Percentiles rank a stretch among this genome's conserved stretches.
phyloP scores from a whole-genome alignment of 2,113 vertebrate genomes.

The Saguinus imperator region DNA sequence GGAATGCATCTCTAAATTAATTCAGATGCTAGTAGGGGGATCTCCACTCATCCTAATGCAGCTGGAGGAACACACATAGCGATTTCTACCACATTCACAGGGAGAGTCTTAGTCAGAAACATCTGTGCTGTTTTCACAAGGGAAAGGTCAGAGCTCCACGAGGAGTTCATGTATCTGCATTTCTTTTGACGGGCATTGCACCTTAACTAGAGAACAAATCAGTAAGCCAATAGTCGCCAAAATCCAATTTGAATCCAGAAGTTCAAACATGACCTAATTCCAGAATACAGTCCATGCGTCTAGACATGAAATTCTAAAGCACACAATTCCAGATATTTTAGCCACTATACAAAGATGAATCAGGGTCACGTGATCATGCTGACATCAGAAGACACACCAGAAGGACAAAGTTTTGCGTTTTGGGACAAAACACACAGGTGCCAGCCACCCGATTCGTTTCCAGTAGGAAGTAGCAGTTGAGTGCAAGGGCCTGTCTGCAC shows the following conservation, averaged over 20 bases:
- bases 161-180: accelerated
- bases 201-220: too few species aligned
- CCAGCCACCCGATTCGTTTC: not conserved
- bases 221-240: accelerated
- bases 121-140: not conserved
- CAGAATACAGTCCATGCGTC: not conserved
- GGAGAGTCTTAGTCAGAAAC: not conserved
- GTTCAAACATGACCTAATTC: not conserved
- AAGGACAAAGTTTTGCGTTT: not conserved
- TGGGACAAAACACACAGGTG: not conserved
- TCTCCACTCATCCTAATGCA: accelerated
- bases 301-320: not conserved
- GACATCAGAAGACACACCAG: not conserved
- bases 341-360: not conserved
- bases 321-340: not conserved
- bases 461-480: not conserved
- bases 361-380: too few species aligned
- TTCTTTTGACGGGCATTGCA: accelerated
- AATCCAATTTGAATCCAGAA: not conserved
- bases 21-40: accelerated
- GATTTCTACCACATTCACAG: not conserved
- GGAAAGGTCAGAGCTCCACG: accelerated
- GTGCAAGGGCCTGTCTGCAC: not conserved
- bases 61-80: not conserved
- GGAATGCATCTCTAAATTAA: too few species aligned